phyloP scores from a whole-genome alignment of 2,888 invertebrate genomes.

The Cylloceria caligata region DNA sequence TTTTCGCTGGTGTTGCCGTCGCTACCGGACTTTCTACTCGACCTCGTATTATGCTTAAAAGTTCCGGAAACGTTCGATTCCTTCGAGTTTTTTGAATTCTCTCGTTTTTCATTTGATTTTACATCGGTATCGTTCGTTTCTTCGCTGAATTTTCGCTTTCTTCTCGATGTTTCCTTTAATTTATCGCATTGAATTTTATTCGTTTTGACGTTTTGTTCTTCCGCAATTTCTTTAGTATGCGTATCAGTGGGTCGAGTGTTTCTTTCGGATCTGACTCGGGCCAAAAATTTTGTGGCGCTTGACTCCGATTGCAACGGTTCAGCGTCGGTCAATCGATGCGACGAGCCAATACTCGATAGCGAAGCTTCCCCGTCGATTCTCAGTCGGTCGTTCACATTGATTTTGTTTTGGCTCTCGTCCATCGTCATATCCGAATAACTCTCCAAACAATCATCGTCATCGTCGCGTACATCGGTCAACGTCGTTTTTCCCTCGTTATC shows the following conservation, averaged over 20 bases:
- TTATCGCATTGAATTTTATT: background rate
- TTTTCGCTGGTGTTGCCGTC: background rate
- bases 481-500: conserved; percentile 12
- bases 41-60: background rate
- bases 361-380: conserved; percentile 43
- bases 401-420: conserved; percentile 56
- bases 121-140: no score
- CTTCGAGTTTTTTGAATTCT: background rate
- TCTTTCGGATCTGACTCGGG: background rate
- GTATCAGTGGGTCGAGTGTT: conserved; percentile 3
- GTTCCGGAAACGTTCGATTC: background rate
- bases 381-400: conserved; percentile 58
- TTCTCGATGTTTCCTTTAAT: background rate
- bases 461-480: background rate
- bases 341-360: conserved; percentile 28
- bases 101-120: background rate
- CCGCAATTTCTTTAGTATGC: background rate
- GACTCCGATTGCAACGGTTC: conserved; percentile 23
- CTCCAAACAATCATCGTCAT: conserved; percentile 46
- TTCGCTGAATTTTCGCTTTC: background rate
- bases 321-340: conserved; percentile 13
- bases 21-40: background rate
- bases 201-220: background rate
- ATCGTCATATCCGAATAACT: conserved; percentile 58
- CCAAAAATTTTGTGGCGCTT: background rate